phyloP scores from a whole-genome alignment of 2,797 vertebrate genomes.

The Aselliscus stoliczkanus region DNA sequence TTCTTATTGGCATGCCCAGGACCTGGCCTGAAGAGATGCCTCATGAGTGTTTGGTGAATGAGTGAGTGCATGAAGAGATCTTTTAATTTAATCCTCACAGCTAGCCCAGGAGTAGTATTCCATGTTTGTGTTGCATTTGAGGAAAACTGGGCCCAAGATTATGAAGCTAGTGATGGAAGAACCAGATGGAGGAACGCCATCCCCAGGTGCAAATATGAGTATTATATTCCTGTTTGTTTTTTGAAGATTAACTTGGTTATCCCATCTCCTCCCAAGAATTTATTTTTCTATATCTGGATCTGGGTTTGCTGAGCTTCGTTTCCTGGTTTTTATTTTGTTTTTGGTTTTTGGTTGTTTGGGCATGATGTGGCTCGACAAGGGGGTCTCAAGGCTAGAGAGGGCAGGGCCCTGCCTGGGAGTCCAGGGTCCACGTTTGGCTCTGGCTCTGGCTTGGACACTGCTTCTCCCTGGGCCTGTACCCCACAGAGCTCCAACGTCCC shows the following conservation, averaged over 20 bases:
- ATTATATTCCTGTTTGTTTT: neutral
- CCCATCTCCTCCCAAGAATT: neutral
- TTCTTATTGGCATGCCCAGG: neutral
- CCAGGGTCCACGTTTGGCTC: neutral
- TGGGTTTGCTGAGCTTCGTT: neutral
- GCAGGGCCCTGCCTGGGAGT: neutral
- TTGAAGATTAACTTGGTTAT: neutral
- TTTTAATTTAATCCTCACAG: neutral
- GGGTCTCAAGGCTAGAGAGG: neutral
- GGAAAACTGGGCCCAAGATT: neutral
- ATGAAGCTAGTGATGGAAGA: neutral
- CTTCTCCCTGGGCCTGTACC: neutral
- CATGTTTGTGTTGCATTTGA: neutral
- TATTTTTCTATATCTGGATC: neutral
- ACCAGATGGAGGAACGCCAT: neutral
- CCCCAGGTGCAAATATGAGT: neutral
- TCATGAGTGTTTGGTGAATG: neutral
- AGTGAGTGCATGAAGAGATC: neutral
- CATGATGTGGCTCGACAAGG: neutral
- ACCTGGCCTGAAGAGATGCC: neutral
- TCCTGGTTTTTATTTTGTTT: neutral
- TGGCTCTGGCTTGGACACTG: neutral
- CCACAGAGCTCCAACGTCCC: neutral
- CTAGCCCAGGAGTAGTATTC: neutral
- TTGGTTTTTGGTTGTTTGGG: neutral